These are phyloP conservation scores for Gymnosoma rotundatum DNA, from an alignment of 2,888 invertebrate species.

Conservation along the genomic window DNA sequence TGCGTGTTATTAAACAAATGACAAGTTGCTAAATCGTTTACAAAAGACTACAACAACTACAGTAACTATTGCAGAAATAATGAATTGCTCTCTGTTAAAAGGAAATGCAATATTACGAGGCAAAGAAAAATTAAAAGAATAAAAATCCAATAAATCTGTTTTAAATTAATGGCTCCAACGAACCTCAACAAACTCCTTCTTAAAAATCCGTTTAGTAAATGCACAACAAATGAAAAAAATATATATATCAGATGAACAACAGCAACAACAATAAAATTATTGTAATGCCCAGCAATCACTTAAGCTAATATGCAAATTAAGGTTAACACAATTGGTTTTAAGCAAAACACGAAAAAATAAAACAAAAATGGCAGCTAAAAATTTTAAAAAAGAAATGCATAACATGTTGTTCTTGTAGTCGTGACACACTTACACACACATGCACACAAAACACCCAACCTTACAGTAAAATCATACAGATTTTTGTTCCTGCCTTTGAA, in stretches of 20 bases:
- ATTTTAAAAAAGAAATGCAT: slow-evolving; percentile 26
- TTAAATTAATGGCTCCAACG: slow-evolving; percentile 56
- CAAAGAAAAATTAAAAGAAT: slow-evolving; percentile 26
- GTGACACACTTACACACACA: slow-evolving; percentile 14
- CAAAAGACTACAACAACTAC: background rate
- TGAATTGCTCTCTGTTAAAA: slow-evolving; percentile 3
- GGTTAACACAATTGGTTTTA: slow-evolving; percentile 69
- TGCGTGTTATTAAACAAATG: slow-evolving; percentile 15
- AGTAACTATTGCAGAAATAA: background rate
- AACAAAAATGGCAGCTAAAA: slow-evolving; percentile 11
- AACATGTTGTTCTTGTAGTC: slow-evolving; percentile 51
- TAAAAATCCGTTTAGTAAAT: slow-evolving; percentile 9
- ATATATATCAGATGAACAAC: background rate
- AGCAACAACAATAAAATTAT: slow-evolving; percentile 41
- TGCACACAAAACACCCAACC: background rate
- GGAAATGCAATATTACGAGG: slow-evolving; percentile 41
- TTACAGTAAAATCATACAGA: slow-evolving; percentile 32
- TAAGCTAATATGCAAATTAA: slow-evolving; percentile 71
- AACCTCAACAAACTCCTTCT: slow-evolving; percentile 54
- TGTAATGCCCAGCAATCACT: slow-evolving; percentile 67
- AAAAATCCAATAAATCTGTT: slow-evolving; percentile 68
- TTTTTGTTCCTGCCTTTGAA: background rate
- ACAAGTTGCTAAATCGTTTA: slow-evolving; percentile 36
- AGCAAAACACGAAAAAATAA: slow-evolving; percentile 18
- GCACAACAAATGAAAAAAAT: background rate